Evolutionary conservation across 2,888 invertebrate genomes (phyloP), one percentile per base, ranked within the genome.

Genomic region (Ochropacha duplaris): DNA sequence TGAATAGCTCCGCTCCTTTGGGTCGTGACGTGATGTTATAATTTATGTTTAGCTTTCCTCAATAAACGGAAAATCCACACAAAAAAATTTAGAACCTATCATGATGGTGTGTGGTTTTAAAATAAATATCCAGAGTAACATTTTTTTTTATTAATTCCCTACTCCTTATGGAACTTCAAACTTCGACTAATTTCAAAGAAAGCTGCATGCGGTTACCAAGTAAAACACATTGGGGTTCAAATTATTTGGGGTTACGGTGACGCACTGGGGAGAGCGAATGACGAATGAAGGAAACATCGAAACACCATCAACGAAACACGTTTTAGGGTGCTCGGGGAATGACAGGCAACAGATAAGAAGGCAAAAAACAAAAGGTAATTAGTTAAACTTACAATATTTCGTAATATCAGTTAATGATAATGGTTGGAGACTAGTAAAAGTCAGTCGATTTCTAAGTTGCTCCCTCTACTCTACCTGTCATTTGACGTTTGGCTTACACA

Each of bases 401-500:
- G 78, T 66, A 59, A 72, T 76, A 69, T 78, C 74, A 74, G 66
- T 68, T 12, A 78, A 78, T 79, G 31, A 31, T 31, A 31, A 31
- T 82, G 74, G 78, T 78, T 81, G 78, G 81, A 75, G 71, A 69
- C 76, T 79, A 83, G 83, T 85, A 88, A 87, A 87, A 87, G 84
- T 84, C 78, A 81, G 77, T 86, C 83, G 89, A 90, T 90, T 90
- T 90, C 90, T 87, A 90, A 78, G 82, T 84, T 74, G 82, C 90
- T 90, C 88, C 85, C 88, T 87, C 90, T 88, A 89, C 85, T 83
- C 90, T 88, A 89, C 85, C 83, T 84, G 83, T 82, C 84, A 77
- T 82, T 86, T 79, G 79, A 79, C 84, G 84, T 84, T 88, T 79
- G 85, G 82, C 90, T 92, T 92, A 92, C 88, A 92, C 92, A 92